Evolutionary conservation across 2,113 vertebrate genomes (phyloP), one percentile per base, ranked within the genome.

Genomic region (Chlamydotis undulata): DNA sequence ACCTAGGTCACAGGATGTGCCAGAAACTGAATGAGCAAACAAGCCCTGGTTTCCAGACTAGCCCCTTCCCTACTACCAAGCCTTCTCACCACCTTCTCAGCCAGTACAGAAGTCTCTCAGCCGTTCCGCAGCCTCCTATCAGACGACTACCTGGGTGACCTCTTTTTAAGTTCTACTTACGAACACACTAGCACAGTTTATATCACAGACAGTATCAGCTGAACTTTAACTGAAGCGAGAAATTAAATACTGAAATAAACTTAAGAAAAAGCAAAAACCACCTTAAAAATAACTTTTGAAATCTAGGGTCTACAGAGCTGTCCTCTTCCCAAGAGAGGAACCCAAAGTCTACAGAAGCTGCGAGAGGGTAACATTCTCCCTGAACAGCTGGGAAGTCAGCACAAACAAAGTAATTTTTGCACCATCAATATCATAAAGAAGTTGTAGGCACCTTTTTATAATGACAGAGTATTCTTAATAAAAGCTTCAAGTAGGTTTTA

Each of bases 401-500:
- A 77, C 70, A 91, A 90, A 85, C 12, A 45, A 83, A 93, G 77
- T 60, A 56, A 69, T 87, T 93, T 69, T 60, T 33, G 4, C 67
- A 45, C 75, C 14, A 4, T 87, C 88, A 86, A 31, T 73, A 92
- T 45, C 75, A 94, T 68, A 89, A 93, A 94, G 87, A 94, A 87
- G 53, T 93, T 60, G 37, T 55, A 89, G 89, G 69, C 64, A 80
- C 73, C 83, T 65, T 95, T 94, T 91, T 68, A 93, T 87, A 96
- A 91, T 94, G 94, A 97, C 82, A 95, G 73, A 97, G 93, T 90
- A 92, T 61, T 94, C 93, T 90, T 96, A 92, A 95, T 97, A 97
- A 97, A 97, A 97, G 77, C 95, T 93, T 97, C 95, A 93, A 83
- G 75, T 41, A 92, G 93, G 76, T 94, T 97, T 97, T 97, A 97